These are phyloP conservation scores for Dipodomys ordii DNA, from an alignment of 2,113 vertebrate genomes.

Conservation along the genomic window DNA sequence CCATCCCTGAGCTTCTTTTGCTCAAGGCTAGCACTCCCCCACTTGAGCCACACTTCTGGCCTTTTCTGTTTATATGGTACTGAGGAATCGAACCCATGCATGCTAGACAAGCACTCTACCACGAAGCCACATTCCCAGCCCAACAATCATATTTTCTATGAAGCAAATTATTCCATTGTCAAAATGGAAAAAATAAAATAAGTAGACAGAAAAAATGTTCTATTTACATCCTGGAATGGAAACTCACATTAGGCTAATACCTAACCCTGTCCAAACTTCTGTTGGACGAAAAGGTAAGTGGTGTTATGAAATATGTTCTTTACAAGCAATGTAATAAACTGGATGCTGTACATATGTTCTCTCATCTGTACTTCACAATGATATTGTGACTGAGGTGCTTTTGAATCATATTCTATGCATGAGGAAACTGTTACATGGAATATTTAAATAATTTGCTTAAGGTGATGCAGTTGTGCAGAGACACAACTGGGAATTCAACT, in stretches of 20 bases:
- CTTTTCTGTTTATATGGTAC: no score
- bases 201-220: neutral
- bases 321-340: neutral
- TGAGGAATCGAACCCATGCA: no score
- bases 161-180: neutral
- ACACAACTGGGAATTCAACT: neutral
- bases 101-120: no score
- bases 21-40: no score
- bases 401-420: neutral
- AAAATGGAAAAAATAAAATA: neutral
- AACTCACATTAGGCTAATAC: neutral
- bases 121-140: no score
- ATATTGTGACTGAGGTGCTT: neutral
- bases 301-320: neutral
- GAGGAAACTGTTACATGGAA: neutral
- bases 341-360: no score
- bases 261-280: neutral
- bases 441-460: neutral
- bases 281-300: neutral
- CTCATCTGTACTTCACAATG: no score
- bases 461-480: neutral
- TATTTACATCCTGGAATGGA: neutral
- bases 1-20: no score
- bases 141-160: neutral
- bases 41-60: no score